Base-by-base conservation (phyloP, 2,113 vertebrate species). In the Xenus cinereus region DNA sequence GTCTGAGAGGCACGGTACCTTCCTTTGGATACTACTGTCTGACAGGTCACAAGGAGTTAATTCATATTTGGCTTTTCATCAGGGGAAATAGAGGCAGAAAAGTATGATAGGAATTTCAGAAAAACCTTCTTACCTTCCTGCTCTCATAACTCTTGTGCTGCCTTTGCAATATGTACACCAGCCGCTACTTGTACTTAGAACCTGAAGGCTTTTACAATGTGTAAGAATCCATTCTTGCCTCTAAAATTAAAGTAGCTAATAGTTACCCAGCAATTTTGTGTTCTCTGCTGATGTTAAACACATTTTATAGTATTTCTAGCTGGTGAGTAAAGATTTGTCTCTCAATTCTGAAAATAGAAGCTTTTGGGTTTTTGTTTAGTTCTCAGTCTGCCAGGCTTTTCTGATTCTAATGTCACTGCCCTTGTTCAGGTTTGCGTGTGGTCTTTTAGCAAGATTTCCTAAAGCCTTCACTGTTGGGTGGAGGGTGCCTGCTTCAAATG, bases 371-470 rank as follows among this genome's bases (percentile, higher is more conserved):
- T 88, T 94, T 77, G 22, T 72, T 50, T 64, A 23, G 39, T 46
- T 39, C 57, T 84, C 64, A 33, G 39, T 60, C 77, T 87, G 48
- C 21, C 81, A 80, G 64, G 13, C 48, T 62, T 77, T 84, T 77
- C 68, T 92, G 74, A 57, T 80, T 74, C 57, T 54, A 17, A 73
- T 73, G 72, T 39, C 60, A 22, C 41, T 54, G 43, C 43, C 33
- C 6, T 68, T 7, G 0, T 51, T 71, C 39, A 28, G 26, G 33
- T 35, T 37, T 41, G 30, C 0, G 0, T 64, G 66, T 27, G 53
- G 51, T 12, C 50, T 89, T 80, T 30, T 6, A 71, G 48, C 45
- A 66, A 2, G 57, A 60, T 88, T 87, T 71, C 54, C 75, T 43
- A 7, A 84, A 78, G 76, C 54, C 43, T 69, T 64, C 35, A 2